Base-by-base conservation (phyloP, 1,140 invertebrate genomes). In the Bursaphelenchus mucronatus region DNA sequence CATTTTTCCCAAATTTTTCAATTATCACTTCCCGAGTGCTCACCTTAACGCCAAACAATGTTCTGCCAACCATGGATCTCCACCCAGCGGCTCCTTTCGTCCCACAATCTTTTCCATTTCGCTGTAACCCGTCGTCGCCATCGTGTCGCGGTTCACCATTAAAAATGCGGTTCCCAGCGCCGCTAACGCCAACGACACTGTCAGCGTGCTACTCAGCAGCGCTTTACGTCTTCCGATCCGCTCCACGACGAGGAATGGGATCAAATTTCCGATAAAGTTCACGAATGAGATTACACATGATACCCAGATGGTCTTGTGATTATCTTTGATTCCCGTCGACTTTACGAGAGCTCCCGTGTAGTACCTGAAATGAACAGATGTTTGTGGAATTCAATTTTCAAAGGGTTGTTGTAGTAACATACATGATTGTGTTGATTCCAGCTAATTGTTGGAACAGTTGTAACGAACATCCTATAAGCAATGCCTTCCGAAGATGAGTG, bases 371-470 rank as follows among this genome's bases (percentile, higher is more conserved):
- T 55, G 49, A 44, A 85, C n/a, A n/a, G n/a, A n/a, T n/a, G n/a
- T n/a, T n/a, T n/a, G n/a, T n/a, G 8, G 85, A 30, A 30, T 30
- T 5, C 30, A 30, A 30, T 30, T 30, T 30, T 47, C 13, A 55
- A 54, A 1, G 13, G 13, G 1, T 21, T 21, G 19, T 55, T 21
- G n/a, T 17, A 40, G 4, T 3, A 63, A 63, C 58, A 4, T 82
- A 87, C 86, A 87, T 87, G 50, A 87, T 85, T 11, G 86, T 87
- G 69, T 87, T 88, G 67, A 87, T 87, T 51, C 87, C 87, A 13
- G 84, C 80, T 1, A 88, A 67, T 71, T 87, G 86, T 74, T 87
- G 86, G 45, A 86, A 82, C 45, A 83, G 76, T 68, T 86, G 85
- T 15, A 88, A 78, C 44, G 83, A 71, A 75, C 85, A 86, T 0